Percentiles rank a stretch among this genome's conserved stretches.
Conservation (phyloP, 2,797 vertebrate genomes). For the Coregonus sp. region DNA sequence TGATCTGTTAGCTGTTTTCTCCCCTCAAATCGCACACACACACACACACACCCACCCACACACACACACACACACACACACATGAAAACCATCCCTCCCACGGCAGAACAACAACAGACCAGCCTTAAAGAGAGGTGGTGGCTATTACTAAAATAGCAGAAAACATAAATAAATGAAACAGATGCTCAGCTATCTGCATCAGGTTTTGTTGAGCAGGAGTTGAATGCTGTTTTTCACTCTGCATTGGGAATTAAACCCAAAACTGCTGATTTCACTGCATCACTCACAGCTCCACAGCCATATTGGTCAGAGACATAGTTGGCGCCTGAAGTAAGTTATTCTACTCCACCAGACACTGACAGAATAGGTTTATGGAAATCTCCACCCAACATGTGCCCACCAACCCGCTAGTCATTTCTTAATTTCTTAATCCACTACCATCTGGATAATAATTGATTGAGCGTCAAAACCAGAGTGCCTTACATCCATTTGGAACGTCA, state of each 20-base stretch:
- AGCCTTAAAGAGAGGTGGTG: conserved; percentile 54
- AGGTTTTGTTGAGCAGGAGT: conserved; percentile 32
- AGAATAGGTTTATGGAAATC: conserved; percentile 25
- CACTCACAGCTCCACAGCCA: conserved; percentile 29
- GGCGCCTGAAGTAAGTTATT: conserved; percentile 5
- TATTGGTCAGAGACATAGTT: conserved; percentile 36
- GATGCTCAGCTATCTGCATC: conserved; percentile 43
- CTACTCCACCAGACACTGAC: conserved; percentile 6
- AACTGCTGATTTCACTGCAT: conserved; percentile 48
- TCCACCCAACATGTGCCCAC: conserved; percentile 47
- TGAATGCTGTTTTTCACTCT: conserved; percentile 25
- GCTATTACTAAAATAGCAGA: conserved; percentile 50
- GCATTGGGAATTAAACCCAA: conserved; percentile 49
- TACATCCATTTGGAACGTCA: conserved; percentile 60
- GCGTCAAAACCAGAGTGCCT: conserved; percentile 62
- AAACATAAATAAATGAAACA: conserved; percentile 62
- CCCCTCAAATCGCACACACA: conserved; percentile 1
- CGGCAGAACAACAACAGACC: conserved; percentile 50
- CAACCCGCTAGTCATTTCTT: conserved; percentile 51
- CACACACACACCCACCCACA: conserved; percentile 30
- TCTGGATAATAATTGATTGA: conserved; percentile 71
- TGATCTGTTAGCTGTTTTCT: conserved; percentile 62
- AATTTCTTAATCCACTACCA: conserved; percentile 67
- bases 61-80: conserved; percentile 20
- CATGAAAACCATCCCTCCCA: conserved; percentile 42